These are phyloP conservation scores for Bombus cullumanus DNA, from an alignment of 1,140 invertebrate genomes.

Conservation along the genomic window DNA sequence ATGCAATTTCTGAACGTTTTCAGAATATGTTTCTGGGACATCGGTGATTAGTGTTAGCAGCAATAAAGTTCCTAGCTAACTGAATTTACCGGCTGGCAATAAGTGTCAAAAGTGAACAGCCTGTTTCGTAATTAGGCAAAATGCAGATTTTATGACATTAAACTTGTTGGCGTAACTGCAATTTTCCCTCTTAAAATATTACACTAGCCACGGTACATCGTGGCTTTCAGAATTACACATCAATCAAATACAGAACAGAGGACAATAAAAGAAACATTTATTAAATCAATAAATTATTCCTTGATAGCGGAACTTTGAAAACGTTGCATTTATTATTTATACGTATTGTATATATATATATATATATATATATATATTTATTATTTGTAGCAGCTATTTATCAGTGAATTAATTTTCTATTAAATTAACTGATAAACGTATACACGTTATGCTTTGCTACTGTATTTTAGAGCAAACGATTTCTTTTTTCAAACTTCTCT, in stretches of 20 bases:
- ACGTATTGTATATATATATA: no score
- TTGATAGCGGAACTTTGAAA: neutral
- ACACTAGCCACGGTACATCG: no score
- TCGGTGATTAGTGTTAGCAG: slow-evolving; percentile 1
- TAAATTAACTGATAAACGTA: no score
- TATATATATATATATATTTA: no score
- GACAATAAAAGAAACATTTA: neutral
- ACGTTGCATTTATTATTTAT: no score
- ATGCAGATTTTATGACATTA: slow-evolving; percentile 7
- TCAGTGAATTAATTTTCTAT: no score
- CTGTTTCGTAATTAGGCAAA: slow-evolving; percentile 19
- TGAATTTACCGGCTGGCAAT: neutral
- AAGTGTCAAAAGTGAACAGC: slow-evolving; percentile 22
- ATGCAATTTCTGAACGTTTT: slow-evolving; percentile 26
- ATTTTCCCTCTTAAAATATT: slow-evolving; percentile 7
- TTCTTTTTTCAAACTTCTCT: neutral
- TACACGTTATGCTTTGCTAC: no score
- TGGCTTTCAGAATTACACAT: neutral
- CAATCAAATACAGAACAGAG: neutral
- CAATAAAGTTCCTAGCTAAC: slow-evolving; percentile 14
- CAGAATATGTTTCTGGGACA: slow-evolving; percentile 31
- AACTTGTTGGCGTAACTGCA: neutral
- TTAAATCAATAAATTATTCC: neutral
- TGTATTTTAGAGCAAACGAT: no score
- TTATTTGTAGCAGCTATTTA: no score